Percentiles rank a stretch among this genome's conserved stretches.
phyloP scores from a whole-genome alignment of 1,140 invertebrate genomes.

The Fopius arisanus region DNA sequence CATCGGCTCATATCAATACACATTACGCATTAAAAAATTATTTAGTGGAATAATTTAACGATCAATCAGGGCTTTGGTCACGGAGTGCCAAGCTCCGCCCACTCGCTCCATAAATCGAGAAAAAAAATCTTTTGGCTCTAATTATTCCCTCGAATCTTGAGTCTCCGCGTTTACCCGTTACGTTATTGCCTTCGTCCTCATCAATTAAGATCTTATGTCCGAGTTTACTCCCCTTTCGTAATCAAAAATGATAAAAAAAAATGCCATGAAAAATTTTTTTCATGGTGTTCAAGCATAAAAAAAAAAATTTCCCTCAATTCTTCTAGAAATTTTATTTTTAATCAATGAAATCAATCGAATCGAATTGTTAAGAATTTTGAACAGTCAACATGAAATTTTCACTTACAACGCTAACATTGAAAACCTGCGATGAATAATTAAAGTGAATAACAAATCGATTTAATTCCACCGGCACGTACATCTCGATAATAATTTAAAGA shows the following conservation, averaged over 20 bases:
- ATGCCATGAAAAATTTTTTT: too few relatives aligned
- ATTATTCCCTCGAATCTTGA: not conserved
- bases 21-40: conserved; percentile 38
- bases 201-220: not conserved
- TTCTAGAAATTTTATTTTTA: too few relatives aligned
- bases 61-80: conserved; percentile 53
- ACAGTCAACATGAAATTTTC: too few relatives aligned
- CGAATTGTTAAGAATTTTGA: too few relatives aligned
- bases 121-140: not conserved
- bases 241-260: too few relatives aligned
- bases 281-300: not conserved
- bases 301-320: too few relatives aligned
- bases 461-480: not conserved
- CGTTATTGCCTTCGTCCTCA: not conserved
- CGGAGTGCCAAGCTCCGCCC: not conserved
- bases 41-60: conserved; percentile 57
- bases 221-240: not conserved
- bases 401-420: too few relatives aligned
- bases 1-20: conserved; percentile 1
- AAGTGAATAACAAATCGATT: conserved; percentile 21
- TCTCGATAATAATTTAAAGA: conserved; percentile 31
- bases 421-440: too few relatives aligned
- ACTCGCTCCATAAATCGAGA: not conserved
- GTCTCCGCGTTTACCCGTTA: not conserved
- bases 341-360: too few relatives aligned